Evolutionary conservation across 2,797 vertebrate genomes (phyloP), one percentile per base, ranked within the genome.

Genomic region (Clarias laeviceps): DNA sequence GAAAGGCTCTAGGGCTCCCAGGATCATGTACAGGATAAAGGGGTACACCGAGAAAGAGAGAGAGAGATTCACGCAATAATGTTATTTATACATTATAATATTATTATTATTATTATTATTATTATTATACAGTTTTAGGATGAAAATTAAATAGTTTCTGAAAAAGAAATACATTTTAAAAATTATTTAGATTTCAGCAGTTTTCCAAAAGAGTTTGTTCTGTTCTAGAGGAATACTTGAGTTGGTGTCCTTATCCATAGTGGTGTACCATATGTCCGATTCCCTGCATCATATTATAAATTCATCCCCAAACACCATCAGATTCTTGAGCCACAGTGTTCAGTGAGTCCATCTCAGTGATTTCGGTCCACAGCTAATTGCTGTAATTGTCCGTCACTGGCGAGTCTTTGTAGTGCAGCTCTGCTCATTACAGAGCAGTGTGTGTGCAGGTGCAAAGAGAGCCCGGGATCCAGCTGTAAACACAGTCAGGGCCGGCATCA

Each of bases 381-480:
- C 74, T 22, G 74, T 34, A 59, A 57, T 59, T 24, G 29, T 24
- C 59, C 74, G 20, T 37, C 15, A 37, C 18, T 27, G 22, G 22
- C 1, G 14, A 40, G n/a, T 40, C 14, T 64, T 27, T 45, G 56
- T 45, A 4, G 34, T 80, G 8, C 3, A 40, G 27, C 59, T 2
- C 9, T 1, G 5, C 8, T 24, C 57, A 17, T 3, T 62, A 27
- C 73, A 73, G 45, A 66, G 24, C 85, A n/a, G 73, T 24, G 17
- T 86, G 40, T 86, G 40, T 86, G 80, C 84, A 89, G 84, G 84
- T 88, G 88, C 77, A 65, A 57, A 79, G 18, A 74, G 77, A 57
- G 65, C 69, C 80, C 82, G 85, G 86, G 90, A 87, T 91, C 90
- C 90, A 89, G 90, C 91, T 81, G 91, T 92, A 91, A 93, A 91